These are phyloP conservation scores for Meteorus colon DNA, from an alignment of 2,888 invertebrate genomes.

Conservation along the genomic window DNA sequence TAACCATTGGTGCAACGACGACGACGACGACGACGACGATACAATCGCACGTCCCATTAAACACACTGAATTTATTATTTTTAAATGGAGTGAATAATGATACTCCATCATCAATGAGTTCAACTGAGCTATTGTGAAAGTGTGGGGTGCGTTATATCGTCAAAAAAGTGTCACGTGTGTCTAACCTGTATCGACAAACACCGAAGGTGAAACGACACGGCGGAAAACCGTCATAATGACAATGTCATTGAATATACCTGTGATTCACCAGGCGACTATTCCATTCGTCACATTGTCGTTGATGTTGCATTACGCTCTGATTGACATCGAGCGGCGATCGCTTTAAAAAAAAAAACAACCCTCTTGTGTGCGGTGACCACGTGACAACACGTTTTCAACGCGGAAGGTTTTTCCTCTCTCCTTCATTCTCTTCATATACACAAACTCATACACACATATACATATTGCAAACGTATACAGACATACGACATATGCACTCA, in stretches of 20 bases:
- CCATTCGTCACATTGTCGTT: neutral
- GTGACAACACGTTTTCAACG: conserved; percentile 48
- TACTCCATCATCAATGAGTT: neutral
- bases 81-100: neutral
- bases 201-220: conserved; percentile 3
- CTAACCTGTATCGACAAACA: neutral
- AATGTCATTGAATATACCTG: neutral
- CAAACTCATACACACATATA: neutral
- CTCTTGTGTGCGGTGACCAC: conserved; percentile 50
- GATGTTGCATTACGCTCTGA: neutral
- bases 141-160: conserved; percentile 1
- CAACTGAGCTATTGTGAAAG: neutral
- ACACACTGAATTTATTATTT: neutral
- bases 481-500: neutral
- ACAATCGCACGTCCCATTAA: conserved; percentile 6
- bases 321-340: conserved; percentile 16
- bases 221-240: conserved; percentile 5
- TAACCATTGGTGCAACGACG: conserved; percentile 52
- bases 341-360: conserved; percentile 1
- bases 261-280: neutral
- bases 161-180: conserved; percentile 8
- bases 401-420: conserved; percentile 23
- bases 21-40: conserved; percentile 31
- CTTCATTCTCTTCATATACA: conserved; percentile 21
- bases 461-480: neutral